These are phyloP conservation scores for Liparis tanakae DNA, from an alignment of 2,797 vertebrate genomes.

Conservation along the genomic window DNA sequence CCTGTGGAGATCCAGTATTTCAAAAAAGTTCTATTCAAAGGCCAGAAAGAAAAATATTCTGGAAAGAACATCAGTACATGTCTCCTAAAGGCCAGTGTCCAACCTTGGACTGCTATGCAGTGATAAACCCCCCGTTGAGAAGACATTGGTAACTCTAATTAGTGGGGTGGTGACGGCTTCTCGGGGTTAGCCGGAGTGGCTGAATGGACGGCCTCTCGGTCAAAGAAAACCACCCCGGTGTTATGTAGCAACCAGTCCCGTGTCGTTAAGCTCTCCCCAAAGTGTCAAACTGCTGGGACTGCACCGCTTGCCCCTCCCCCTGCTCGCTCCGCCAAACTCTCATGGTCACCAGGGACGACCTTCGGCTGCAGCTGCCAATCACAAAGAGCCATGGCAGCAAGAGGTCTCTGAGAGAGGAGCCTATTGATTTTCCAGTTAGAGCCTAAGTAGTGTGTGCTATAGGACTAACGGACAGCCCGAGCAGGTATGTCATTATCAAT, in stretches of 20 bases:
- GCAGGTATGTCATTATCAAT: conserved; percentile 99
- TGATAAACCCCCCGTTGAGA: conserved; percentile 55
- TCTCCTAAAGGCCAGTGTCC: conserved; percentile 60
- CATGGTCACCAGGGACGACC: conserved; percentile 85
- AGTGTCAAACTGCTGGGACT: conserved; percentile 86
- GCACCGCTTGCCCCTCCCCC: conserved; percentile 24
- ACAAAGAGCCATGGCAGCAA: conserved; percentile 91
- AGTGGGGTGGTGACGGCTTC: conserved; percentile 70
- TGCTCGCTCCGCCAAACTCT: conserved; percentile 73
- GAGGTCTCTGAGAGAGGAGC: conserved; percentile 89
- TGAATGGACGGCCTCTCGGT: conserved; percentile 69
- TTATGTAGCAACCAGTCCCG: conserved; percentile 83
- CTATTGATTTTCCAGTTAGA: conserved; percentile 99
- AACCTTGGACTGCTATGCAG: conserved; percentile 47
- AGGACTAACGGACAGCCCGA: conserved; percentile 95
- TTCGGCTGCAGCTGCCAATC: conserved; percentile 86
- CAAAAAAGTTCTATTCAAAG: conserved; percentile 23
- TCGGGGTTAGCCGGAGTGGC: conserved; percentile 53
- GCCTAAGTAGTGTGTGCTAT: conserved; percentile 97
- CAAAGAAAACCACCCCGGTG: conserved; percentile 64
- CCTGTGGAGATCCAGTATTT: neutral
- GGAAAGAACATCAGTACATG: conserved; percentile 18
- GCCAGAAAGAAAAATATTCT: conserved; percentile 6
- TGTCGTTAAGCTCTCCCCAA: conserved; percentile 92
- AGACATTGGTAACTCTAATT: conserved; percentile 73